Evolutionary conservation across 2,113 vertebrate species (phyloP).

Genomic region (Dromaius novaehollandiae): DNA sequence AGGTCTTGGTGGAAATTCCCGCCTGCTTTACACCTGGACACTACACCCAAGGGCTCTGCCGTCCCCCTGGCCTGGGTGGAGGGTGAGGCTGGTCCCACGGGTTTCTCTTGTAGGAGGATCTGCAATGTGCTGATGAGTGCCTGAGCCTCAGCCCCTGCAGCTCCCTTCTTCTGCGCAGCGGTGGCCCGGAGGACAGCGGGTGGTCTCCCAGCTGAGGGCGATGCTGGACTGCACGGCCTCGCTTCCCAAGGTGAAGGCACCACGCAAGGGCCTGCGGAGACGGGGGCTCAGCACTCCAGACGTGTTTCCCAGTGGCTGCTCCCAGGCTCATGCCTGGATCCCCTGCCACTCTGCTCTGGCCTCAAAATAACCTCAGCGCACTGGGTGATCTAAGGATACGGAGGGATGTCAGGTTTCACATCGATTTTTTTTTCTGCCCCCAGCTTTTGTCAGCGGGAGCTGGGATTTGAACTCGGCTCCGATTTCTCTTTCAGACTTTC

Average conservation of each 20-base stretch:
- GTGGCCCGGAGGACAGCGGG: neutral
- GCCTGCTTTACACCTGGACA: neutral
- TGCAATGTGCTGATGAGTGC: neutral
- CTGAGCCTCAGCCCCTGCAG: neutral
- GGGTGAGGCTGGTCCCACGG: fast-evolving
- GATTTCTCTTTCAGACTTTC: slow-evolving; percentile 42
- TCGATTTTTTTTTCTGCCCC: neutral
- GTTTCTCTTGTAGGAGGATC: fast-evolving
- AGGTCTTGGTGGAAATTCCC: neutral
- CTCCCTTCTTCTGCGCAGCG: neutral
- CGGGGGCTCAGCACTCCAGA: fast-evolving
- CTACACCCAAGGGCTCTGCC: neutral
- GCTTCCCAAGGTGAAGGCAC: neutral
- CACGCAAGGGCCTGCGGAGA: neutral
- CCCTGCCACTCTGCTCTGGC: neutral
- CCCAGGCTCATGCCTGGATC: neutral
- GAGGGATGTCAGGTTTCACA: neutral
- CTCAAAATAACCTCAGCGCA: neutral
- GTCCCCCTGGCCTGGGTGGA: fast-evolving
- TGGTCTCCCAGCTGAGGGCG: fast-evolving
- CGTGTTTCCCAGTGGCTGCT: neutral
- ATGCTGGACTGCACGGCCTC: neutral
- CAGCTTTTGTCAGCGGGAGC: slow-evolving; percentile 27
- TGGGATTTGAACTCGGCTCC: neutral
- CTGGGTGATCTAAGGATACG: neutral